A percentile compares a stretch with the other conserved stretches of the same genome.
Conservation (phyloP, 2,113 vertebrate genomes). For the Gobius niger region DNA sequence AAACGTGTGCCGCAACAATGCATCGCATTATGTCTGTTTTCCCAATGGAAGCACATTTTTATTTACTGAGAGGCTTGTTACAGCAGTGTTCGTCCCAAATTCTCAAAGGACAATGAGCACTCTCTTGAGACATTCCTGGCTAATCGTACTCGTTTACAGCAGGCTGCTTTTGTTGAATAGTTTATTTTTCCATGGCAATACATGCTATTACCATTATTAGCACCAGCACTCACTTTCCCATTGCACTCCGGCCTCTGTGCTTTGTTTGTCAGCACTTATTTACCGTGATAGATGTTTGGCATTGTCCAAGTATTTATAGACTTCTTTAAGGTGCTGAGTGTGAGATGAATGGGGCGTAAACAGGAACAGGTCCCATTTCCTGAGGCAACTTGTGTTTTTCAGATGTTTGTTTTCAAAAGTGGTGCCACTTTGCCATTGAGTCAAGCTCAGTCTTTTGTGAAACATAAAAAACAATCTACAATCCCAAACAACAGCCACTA, state of each 20-base stretch:
- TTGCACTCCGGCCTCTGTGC: not conserved
- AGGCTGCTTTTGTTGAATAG: too few relatives aligned
- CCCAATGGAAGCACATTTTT: conserved; percentile 20
- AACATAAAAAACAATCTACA: not conserved
- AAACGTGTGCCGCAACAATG: conserved; percentile 11
- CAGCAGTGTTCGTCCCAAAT: not conserved
- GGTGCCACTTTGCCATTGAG: not conserved
- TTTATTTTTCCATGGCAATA: not conserved
- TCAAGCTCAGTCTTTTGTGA: not conserved
- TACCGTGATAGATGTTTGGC: not conserved
- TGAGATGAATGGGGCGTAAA: not conserved
- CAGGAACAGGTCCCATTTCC: not conserved
- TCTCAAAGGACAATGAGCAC: not conserved
- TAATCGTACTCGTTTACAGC: too few relatives aligned
- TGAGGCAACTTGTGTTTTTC: not conserved
- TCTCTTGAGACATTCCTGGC: not conserved
- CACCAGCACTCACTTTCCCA: not conserved
- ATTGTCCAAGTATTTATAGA: conserved; percentile 1
- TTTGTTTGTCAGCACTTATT: not conserved
- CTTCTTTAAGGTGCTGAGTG: not conserved
- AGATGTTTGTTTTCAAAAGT: not conserved
- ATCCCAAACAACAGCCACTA: not conserved
- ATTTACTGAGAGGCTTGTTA: not conserved
- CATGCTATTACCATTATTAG: not conserved
- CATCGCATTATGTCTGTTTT: conserved; percentile 36